These are phyloP conservation scores for Dolomedes plantarius DNA, from an alignment of 2,888 invertebrate genomes.

Conservation along the genomic window DNA sequence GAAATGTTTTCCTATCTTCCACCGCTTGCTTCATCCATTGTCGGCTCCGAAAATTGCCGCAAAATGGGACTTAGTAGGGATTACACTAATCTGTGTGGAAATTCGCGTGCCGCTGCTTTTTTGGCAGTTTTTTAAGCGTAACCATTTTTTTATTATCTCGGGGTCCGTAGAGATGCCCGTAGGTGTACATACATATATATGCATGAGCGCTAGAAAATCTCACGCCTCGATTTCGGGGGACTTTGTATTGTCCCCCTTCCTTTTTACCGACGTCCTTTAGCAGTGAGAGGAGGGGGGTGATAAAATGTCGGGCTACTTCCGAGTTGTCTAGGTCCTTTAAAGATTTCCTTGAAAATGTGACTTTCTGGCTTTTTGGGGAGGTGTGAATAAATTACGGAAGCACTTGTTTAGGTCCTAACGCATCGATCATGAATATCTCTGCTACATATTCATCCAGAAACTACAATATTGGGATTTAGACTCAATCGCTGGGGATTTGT, in stretches of 20 bases:
- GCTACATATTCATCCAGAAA: background rate
- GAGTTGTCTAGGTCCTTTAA: slow-evolving; percentile 61
- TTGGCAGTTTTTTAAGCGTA: slow-evolving; percentile 18
- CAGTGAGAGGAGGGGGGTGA: slow-evolving; percentile 6
- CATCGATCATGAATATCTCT: background rate
- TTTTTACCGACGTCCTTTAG: slow-evolving; percentile 9
- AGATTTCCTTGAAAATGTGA: slow-evolving; percentile 67
- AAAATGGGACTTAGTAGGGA: slow-evolving; percentile 56
- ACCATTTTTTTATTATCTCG: slow-evolving; percentile 7
- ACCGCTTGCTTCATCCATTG: slow-evolving; percentile 35
- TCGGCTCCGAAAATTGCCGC: slow-evolving; percentile 54
- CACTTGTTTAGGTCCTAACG: slow-evolving; percentile 11
- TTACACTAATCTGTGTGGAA: slow-evolving; percentile 66
- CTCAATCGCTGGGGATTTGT: no score
- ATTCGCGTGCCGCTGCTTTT: slow-evolving; percentile 59
- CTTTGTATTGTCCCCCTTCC: slow-evolving; percentile 26
- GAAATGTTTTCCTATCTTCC: slow-evolving; percentile 62
- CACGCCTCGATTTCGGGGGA: slow-evolving; percentile 53
- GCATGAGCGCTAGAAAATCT: slow-evolving; percentile 44
- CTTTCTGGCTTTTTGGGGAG: slow-evolving; percentile 44
- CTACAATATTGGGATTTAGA: no score
- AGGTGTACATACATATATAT: slow-evolving; percentile 28
- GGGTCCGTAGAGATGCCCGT: slow-evolving; percentile 38
- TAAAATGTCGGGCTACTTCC: slow-evolving; percentile 63
- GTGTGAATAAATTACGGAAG: slow-evolving; percentile 35